Conservation (phyloP, 2,113 vertebrate genomes). For the Zosterops borbonicus region DNA sequence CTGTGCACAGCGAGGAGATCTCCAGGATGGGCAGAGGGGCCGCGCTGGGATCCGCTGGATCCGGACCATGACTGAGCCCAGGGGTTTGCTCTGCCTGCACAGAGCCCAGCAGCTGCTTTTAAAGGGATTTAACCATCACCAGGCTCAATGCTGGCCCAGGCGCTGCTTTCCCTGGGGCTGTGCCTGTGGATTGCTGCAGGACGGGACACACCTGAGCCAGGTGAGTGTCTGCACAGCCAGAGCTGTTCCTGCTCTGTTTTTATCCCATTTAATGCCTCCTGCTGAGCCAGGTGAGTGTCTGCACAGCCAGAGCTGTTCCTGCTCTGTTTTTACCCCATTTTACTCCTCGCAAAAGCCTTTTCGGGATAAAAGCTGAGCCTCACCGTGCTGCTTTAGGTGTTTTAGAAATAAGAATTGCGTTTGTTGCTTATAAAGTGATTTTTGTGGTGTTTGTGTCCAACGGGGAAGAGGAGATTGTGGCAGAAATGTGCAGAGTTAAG, state of each 20-base stretch:
- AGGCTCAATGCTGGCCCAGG: constrained; percentile 65
- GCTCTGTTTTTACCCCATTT: fast-evolving
- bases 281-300: constrained; percentile 67
- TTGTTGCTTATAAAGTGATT: background rate
- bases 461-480: fast-evolving
- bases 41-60: too few species aligned
- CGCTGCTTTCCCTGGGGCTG: constrained; percentile 44
- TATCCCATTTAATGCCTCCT: background rate
- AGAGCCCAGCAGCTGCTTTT: background rate
- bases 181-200: constrained; percentile 55
- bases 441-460: background rate
- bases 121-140: background rate
- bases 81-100: background rate
- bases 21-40: background rate
- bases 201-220: constrained; percentile 41
- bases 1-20: fast-evolving
- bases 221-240: constrained; percentile 45
- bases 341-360: background rate
- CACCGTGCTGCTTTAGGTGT: background rate
- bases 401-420: background rate
- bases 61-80: background rate
- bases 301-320: fast-evolving
- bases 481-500: background rate
- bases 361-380: background rate
- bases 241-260: fast-evolving